Conservation (phyloP, 2,113 vertebrate genomes). For the Cololabis saira region DNA sequence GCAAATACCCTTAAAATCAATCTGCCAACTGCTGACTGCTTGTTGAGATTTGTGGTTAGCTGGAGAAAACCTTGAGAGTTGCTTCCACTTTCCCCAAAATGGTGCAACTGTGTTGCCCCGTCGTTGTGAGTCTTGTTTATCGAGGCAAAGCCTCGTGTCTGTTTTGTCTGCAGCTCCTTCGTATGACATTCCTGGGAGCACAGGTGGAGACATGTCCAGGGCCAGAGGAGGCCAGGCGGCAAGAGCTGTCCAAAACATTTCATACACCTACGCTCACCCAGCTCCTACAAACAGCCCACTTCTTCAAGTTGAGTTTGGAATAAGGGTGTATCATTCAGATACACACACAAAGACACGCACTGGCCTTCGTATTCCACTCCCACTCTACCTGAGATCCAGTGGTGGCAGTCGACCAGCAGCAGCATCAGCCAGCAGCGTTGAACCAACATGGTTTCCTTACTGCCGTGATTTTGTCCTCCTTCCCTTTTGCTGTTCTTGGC, state of each 20-base stretch:
- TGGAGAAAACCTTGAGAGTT: no score
- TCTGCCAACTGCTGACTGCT: no score
- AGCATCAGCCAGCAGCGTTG: constrained; percentile 64
- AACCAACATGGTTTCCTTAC: constrained; percentile 58
- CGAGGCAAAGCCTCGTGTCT: neutral
- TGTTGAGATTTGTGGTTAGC: no score
- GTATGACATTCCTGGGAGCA: constrained; percentile 35
- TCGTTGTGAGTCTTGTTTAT: constrained; percentile 1
- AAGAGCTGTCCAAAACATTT: constrained; percentile 1
- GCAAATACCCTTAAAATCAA: no score
- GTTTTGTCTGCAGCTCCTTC: neutral
- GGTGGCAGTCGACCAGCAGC: constrained; percentile 44
- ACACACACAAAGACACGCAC: neutral
- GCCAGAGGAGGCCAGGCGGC: constrained; percentile 9
- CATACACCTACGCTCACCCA: neutral
- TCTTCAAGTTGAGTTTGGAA: neutral
- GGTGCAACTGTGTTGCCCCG: neutral
- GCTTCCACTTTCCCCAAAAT: neutral
- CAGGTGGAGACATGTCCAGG: constrained; percentile 43
- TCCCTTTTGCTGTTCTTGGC: neutral
- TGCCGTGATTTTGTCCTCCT: constrained; percentile 5
- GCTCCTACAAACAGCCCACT: neutral
- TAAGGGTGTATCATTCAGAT: neutral
- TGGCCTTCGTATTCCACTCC: constrained; percentile 6
- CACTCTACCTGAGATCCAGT: constrained; percentile 69